Evolutionary conservation across 2,797 vertebrate species (phyloP), one percentile per base, ranked within the genome.

Genomic region (Micropoecilia bifurca): DNA sequence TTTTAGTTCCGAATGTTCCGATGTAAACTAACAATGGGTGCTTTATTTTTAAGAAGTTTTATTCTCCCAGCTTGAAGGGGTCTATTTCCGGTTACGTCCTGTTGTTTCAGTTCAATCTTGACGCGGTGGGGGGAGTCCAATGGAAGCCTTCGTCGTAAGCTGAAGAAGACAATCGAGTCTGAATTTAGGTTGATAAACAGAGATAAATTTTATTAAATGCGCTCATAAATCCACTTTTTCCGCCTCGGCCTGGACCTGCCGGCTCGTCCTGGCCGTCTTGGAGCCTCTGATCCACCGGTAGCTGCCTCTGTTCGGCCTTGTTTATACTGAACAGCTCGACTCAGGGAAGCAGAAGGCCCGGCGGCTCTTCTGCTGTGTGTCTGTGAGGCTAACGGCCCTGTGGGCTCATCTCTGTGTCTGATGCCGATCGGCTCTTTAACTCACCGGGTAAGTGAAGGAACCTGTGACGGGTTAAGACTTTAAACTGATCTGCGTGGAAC

Each of bases 121-220:
- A 89, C 77, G 76, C 77, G 90, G 90, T 85, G 86, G 74, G 75
- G 88, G 63, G 92, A 93, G 91, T 80, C 88, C 94, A 95, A 96
- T 96, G 94, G 94, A 95, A 91, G 92, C 88, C 88, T 91, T 93
- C 91, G 89, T 92, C 90, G 87, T 85, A 89, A 78, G 78, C 89
- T 88, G 90, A 83, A 89, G 87, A 88, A 96, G 90, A 95, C 95
- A 94, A 95, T 95, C 89, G 93, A 91, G 84, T 81, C 63, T 39
- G 73, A 78, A 90, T 90, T 93, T 88, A 86, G 71, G 69, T 16
- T 50, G 43, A 61, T 88, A 91, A 88, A 74, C 46, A 6, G 12
- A 79, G 25, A 53, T 14, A 33, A 33, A 73, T 78, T 71, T 36
- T 3, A 0, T 28, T 25, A 1, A 5, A 75, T 73, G 66, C 7